Evolutionary conservation across 1,140 invertebrate genomes (phyloP), one percentile per base, ranked within the genome.

Genomic region (Heliothis subflexa): DNA sequence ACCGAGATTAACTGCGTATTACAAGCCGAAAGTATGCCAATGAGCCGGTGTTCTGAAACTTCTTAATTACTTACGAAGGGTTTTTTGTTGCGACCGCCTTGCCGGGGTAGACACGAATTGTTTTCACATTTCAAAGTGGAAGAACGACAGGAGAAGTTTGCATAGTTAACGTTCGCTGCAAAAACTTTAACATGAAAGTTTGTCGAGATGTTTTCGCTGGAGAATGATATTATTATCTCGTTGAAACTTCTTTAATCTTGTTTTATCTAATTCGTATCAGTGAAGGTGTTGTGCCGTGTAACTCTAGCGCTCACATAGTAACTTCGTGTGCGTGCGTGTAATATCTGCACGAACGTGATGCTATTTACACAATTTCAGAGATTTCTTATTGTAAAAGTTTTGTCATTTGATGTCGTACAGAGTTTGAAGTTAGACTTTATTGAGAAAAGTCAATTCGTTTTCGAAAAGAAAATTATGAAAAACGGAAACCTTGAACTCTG

Each of bases 1-100:
- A 84, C 84, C 80, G 81, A 91, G 88, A 91, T 91, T 91, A 93
- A 91, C 88, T 90, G 88, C 86, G 87, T 92, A 88, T 91, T 92
- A 93, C 87, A 88, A 91, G 87, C 83, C 78, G 80, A 87, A 90
- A 92, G 91, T 90, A 90, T 91, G 88, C 87, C 88, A 88, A 91
- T 92, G 89, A 91, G 87, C 86, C 82, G 84, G 83, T 88, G 85
- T 90, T 86, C 81, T 74, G 80, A 79, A 88, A 91, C 85, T 91
- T 88, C 88, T 88, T 91, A 90, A 92, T 92, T 91, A 90, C 86
- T 89, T 89, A 81, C 83, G 84, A 88, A 84, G 85, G 80, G 78
- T 83, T 86, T 84, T 89, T 88, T 86, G 85, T 88, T 79, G 81
- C 79, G 81, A 83, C 82, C 80, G 83, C 81, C 83, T 88, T 85